Conservation (phyloP, 2,113 vertebrate genomes). For the Epinephelus fuscoguttatus region DNA sequence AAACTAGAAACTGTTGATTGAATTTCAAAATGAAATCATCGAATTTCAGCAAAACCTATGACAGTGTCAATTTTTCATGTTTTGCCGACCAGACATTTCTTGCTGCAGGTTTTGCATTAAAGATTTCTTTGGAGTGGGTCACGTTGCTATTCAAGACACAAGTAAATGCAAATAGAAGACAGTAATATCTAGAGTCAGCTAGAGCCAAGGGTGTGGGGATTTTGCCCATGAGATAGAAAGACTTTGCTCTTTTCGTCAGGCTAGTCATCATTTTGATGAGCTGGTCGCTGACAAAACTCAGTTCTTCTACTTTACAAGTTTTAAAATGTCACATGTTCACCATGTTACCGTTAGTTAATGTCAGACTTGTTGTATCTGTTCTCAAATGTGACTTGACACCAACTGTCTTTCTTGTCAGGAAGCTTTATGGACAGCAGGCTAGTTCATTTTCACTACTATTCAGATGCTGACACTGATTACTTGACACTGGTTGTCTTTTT, state of each 20-base stretch:
- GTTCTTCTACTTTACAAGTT: conserved; percentile 85
- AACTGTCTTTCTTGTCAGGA: too few relatives aligned
- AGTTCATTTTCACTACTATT: too few relatives aligned
- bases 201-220: neutral
- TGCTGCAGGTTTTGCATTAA: neutral
- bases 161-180: conserved; percentile 31
- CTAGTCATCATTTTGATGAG: conserved; percentile 1
- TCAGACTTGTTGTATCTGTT: too few relatives aligned
- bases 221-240: neutral
- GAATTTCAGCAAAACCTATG: neutral
- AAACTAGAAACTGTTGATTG: neutral
- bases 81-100: neutral
- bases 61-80: neutral
- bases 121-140: neutral
- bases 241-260: neutral
- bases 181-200: conserved; percentile 19
- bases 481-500: too few relatives aligned
- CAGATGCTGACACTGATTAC: too few relatives aligned
- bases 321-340: neutral
- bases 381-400: too few relatives aligned
- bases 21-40: neutral
- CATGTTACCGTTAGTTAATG: neutral
- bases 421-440: too few relatives aligned
- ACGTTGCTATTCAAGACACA: conserved; percentile 1
- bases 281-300: conserved; percentile 78